Base-by-base conservation (phyloP, 1,140 invertebrate genomes). In the Battus philenor region DNA sequence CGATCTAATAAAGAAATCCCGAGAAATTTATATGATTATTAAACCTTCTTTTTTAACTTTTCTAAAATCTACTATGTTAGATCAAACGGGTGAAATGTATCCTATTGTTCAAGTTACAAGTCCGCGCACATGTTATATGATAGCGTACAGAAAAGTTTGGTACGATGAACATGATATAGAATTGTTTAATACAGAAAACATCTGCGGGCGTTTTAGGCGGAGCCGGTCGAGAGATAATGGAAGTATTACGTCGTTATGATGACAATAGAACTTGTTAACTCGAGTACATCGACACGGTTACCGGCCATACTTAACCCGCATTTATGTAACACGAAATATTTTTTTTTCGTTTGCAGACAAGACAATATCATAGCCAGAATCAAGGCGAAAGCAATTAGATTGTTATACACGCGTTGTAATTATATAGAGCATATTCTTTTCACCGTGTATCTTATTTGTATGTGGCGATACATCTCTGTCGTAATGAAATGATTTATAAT, bases 311-410 rank as follows among this genome's bases (percentile, higher is more conserved):
- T 49, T 50, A 53, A 58, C 47, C 54, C 24, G 56, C 18, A 36
- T 61, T 72, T 69, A 72, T 61, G 52, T 68, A 66, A 74, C 62
- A 45, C 44, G 34, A 56, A 41, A 50, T 52, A 34, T 39, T 46
- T 50, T 58, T 57, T 49, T 45, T 3, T 20, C 24, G 43, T 31
- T 44, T 30, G 24, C 8, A 24, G 20, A 17, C 44, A 47, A 45
- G 43, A 47, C 34, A 34, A 41, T 47, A 53, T 48, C 47, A 44
- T 44, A 30, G 18, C 38, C 30, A 27, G 18, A 27, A 50, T 50
- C 39, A 38, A 44, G 32, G 18, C 32, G 32, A 34, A 22, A 34
- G 17, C 32, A 34, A 34, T 34, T 27, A 24, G 10, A 11, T 24
- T 24, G 32, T 34, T n/a, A 10, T 39, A 41, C 18, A 39, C 22